These are phyloP conservation scores for Marmota monax DNA, from an alignment of 2,113 vertebrate species.

Conservation along the genomic window DNA sequence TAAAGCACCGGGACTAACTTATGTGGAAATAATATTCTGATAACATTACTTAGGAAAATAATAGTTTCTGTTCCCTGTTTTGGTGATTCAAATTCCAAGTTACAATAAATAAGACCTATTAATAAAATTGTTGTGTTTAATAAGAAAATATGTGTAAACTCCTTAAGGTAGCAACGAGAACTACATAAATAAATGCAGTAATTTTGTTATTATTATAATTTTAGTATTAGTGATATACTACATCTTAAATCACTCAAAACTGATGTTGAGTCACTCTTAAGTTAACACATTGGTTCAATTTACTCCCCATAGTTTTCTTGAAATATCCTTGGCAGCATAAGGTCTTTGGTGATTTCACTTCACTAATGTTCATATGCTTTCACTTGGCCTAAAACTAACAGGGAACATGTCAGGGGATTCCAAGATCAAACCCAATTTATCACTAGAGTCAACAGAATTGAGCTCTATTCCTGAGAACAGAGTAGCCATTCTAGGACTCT, in stretches of 20 bases:
- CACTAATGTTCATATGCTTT: background rate
- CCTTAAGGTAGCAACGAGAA: background rate
- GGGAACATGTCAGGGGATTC: background rate
- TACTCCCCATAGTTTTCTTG: background rate
- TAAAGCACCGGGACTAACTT: background rate
- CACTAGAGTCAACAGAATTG: background rate
- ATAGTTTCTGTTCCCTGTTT: background rate
- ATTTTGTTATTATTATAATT: background rate
- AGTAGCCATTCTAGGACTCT: too few species aligned
- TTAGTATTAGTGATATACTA: background rate
- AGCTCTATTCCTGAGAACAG: too few species aligned
- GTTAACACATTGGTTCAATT: background rate
- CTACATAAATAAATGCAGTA: background rate
- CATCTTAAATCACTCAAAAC: background rate
- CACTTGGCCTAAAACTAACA: background rate
- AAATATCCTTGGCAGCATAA: background rate
- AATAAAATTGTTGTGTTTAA: background rate
- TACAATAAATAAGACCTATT: background rate
- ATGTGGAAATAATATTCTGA: background rate
- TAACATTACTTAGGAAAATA: background rate
- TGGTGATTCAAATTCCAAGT: background rate
- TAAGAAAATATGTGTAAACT: background rate
- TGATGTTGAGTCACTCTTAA: background rate
- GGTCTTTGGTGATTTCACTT: background rate
- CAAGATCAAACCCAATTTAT: background rate